Percentiles rank a stretch among this genome's conserved stretches.
Evolutionary conservation across 1,140 invertebrate genomes (phyloP).

Genomic region (Heliothis subflexa): DNA sequence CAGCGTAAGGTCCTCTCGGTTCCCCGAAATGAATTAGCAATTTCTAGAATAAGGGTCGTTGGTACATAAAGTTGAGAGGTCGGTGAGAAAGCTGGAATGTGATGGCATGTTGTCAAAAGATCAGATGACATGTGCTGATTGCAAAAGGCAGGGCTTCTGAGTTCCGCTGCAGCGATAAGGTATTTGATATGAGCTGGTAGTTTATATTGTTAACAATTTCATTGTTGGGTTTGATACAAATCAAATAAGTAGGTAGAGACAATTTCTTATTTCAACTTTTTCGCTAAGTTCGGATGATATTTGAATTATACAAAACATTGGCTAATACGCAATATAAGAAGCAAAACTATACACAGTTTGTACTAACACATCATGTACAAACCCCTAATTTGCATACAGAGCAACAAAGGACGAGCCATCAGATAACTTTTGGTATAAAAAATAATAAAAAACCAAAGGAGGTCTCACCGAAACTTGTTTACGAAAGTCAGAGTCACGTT

Average conservation of each 20-base stretch:
- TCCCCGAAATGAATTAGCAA: background rate
- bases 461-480: constrained; percentile 49
- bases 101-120: background rate
- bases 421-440: constrained; percentile 40
- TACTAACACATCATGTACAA: constrained; percentile 9
- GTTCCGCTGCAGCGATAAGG: background rate
- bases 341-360: background rate
- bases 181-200: background rate
- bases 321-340: background rate
- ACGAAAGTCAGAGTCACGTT: constrained; percentile 49
- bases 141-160: background rate
- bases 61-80: background rate
- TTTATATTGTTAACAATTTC: background rate
- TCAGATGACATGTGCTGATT: background rate
- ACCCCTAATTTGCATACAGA: constrained; percentile 41
- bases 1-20: background rate
- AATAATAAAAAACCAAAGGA: constrained; percentile 34
- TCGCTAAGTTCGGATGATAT: too few species aligned
- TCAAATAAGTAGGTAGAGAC: too few species aligned
- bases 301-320: too few species aligned
- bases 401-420: constrained; percentile 40
- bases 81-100: background rate
- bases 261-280: too few species aligned
- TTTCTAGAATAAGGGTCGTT: background rate
- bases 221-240: background rate